Base-by-base conservation (phyloP, 2,888 invertebrate genomes). In the Microctonus aethiopoides region DNA sequence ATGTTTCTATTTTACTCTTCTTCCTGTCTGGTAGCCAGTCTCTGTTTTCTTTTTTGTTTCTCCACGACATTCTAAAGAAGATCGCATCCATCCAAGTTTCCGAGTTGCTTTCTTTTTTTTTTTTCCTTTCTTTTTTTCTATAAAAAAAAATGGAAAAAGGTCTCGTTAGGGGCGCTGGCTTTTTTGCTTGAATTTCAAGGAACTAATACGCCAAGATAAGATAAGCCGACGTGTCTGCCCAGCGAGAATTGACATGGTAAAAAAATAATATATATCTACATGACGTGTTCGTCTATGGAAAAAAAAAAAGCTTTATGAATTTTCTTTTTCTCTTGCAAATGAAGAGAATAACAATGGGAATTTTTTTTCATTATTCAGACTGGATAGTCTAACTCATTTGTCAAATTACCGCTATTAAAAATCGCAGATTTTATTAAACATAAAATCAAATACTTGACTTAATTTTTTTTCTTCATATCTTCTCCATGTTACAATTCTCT, bases 161-260 rank as follows among this genome's bases (percentile, higher is more conserved):
- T 54, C 56, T 54, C 61, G 68, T 68, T 62, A 62, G 62, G 68
- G 39, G 29, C 57, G 46, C 68, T 68, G 68, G 63, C 68, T 62
- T 68, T 36, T 54, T 29, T 34, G 46, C 54, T 6, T 32, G 39
- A 56, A 34, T 39, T 60, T 52, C 52, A 34, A 34, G 51, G 32
- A 22, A 46, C 57, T 68, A 68, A 68, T 63, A 52, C 68, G 46
- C 57, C 63, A n/a, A 63, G 67, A 67, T 62, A 62, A 68, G 68
- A 63, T 68, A 68, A 68, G 68, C 68, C 34, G 56, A 68, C 68
- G 68, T 32, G 62, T 67, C 24, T 46, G 32, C 63, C 57, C 57
- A 56, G 32, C 22, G 57, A 63, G 63, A 62, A 63, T 68, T 63
- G 68, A 68, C 63, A 39, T 32, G 24, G 32, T 54, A 54, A 57